Percentiles rank a stretch among this genome's conserved stretches.
These are phyloP conservation scores for Rhynchopsitta pachyrhyncha DNA, from an alignment of 2,113 vertebrate species.

Conservation along the genomic window DNA sequence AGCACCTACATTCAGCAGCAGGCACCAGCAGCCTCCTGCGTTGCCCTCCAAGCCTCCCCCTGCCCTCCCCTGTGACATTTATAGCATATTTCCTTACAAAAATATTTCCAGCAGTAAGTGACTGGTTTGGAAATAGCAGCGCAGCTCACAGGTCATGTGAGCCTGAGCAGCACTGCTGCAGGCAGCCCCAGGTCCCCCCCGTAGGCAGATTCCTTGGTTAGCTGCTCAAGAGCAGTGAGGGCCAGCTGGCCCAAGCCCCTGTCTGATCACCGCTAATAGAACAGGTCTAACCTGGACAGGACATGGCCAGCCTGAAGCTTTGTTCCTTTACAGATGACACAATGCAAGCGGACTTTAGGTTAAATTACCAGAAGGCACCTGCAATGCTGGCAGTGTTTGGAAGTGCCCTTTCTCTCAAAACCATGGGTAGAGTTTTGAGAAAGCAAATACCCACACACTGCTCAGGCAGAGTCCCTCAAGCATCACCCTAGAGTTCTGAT, in stretches of 20 bases:
- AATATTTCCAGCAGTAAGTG: constrained; percentile 35
- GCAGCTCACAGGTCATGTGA: constrained; percentile 25
- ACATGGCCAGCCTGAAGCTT: rapidly evolving
- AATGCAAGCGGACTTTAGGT: background rate
- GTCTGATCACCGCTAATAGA: rapidly evolving
- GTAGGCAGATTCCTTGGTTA: background rate
- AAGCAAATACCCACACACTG: background rate
- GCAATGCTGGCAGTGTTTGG: background rate
- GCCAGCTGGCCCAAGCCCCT: background rate
- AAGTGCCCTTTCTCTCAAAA: background rate
- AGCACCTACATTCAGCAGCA: rapidly evolving
- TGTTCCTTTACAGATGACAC: background rate
- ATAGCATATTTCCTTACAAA: constrained; percentile 37
- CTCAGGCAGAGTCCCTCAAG: background rate
- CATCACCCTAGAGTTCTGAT: background rate
- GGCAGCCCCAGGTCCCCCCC: background rate
- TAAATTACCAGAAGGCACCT: background rate
- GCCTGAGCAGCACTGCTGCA: background rate
- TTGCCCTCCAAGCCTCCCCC: background rate
- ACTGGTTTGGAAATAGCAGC: constrained; percentile 51
- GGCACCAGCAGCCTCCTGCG: background rate
- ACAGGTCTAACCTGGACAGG: background rate
- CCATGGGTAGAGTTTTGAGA: background rate
- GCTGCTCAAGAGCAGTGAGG: background rate
- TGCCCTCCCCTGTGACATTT: constrained; percentile 11